Evolutionary conservation across 2,888 invertebrate species (phyloP), one percentile per base, ranked within the genome.

Genomic region (Ischnus inquisitorius): DNA sequence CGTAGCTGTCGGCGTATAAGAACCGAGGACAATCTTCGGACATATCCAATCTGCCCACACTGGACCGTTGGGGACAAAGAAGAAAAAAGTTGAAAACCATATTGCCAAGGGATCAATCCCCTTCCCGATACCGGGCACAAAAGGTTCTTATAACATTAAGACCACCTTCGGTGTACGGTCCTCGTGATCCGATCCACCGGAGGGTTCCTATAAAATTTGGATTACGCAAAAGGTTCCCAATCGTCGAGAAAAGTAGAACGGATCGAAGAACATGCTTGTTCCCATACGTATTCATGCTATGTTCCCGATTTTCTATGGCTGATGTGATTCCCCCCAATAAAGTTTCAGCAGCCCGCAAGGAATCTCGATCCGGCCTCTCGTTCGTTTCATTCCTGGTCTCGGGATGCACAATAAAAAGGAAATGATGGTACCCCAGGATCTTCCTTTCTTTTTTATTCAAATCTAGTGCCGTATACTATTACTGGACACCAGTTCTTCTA

Each of bases 141-240:
- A 34, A 39, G 54, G n/a, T 39, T 22, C 39, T 39, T 39, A 69
- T 16, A 12, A 48, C 19, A 51, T 51, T n/a, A 48, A 43, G 48
- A 10, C 5, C 14, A 25, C 25, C 34, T 68, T 34, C 28, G 34
- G 46, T 14, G 12, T 69, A 69, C 60, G 57, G 10, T 57, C n/a
- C 48, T 46, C 16, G 8, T 22, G 25, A 60, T 60, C 25, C 3
- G 57, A 72, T 57, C 57, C 8, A 3, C 5, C 28, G 8, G 22
- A 51, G 28, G 69, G 41, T 5, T 60, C 71, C 71, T 57, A 72
- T 60, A 12, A 54, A 72, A 72, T 57, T 72, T 43, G 60, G 60
- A 57, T 43, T 51, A 25, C 34, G 34, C 51, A 0, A 57, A 43
- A 72, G 43, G 41, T 51, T 25, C 10, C 14, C 12, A 25, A 57